Evolutionary conservation across 1,140 invertebrate species (phyloP).

Genomic region (Macrosteles quadrilineatus): DNA sequence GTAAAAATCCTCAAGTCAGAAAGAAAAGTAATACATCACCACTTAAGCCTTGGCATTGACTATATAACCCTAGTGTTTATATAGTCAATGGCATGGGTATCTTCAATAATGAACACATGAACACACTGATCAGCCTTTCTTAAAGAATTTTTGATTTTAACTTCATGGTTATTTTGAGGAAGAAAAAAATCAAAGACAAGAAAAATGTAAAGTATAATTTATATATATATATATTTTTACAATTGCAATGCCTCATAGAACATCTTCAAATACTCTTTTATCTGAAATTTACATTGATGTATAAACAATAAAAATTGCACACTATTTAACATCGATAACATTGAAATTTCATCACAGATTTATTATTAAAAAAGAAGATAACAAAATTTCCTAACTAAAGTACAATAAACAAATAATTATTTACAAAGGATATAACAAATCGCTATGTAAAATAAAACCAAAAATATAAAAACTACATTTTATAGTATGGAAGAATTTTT

Average conservation of each 20-base stretch:
- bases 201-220: conserved; percentile 24
- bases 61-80: too few relatives aligned
- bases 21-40: too few relatives aligned
- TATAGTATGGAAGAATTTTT: neutral
- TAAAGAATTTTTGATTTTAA: too few relatives aligned
- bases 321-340: conserved; percentile 31
- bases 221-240: conserved; percentile 25
- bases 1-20: too few relatives aligned
- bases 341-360: conserved; percentile 29
- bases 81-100: too few relatives aligned
- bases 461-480: conserved; percentile 1
- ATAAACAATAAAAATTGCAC: conserved; percentile 32
- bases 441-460: neutral
- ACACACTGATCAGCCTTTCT: too few relatives aligned
- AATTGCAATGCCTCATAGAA: conserved; percentile 17
- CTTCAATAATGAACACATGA: too few relatives aligned
- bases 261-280: conserved; percentile 3
- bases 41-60: too few relatives aligned
- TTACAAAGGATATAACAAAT: neutral
- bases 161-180: too few relatives aligned
- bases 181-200: too few relatives aligned
- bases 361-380: conserved; percentile 13
- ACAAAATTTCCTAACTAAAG: neutral
- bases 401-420: neutral
- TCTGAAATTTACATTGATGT: conserved; percentile 26